A percentile compares a stretch with the other conserved stretches of the same genome.
These are phyloP conservation scores for Acholoe squamosa DNA, from an alignment of 2,888 invertebrate species.

Conservation along the genomic window DNA sequence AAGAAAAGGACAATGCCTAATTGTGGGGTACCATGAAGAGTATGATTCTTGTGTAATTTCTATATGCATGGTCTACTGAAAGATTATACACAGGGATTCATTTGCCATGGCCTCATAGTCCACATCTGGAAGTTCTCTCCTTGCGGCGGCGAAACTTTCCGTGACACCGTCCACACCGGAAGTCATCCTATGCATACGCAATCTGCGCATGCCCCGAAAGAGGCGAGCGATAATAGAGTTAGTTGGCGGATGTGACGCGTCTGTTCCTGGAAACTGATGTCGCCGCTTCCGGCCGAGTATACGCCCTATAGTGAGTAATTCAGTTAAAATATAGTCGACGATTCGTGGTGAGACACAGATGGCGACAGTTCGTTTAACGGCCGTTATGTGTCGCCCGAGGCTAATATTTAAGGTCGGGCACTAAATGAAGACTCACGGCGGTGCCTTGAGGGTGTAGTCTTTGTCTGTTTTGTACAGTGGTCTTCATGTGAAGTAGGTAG, in stretches of 20 bases:
- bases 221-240: constrained; percentile 51
- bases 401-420: neutral
- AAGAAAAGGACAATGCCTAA: no score
- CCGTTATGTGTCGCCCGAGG: neutral
- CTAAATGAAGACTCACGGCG: neutral
- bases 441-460: no score
- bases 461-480: neutral
- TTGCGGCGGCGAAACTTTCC: constrained; percentile 43
- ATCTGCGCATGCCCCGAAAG: constrained; percentile 59
- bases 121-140: constrained; percentile 25
- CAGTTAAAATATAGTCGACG: constrained; percentile 46
- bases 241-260: constrained; percentile 51
- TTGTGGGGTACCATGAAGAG: no score
- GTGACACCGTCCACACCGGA: constrained; percentile 52
- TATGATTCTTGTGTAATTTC: no score
- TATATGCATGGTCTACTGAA: no score
- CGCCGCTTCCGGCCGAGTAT: constrained; percentile 41
- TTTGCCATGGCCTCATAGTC: neutral
- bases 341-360: neutral
- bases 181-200: constrained; percentile 51
- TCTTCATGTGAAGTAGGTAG: neutral
- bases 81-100: no score
- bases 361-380: neutral
- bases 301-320: constrained; percentile 39
- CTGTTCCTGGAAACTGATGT: constrained; percentile 33